These are phyloP conservation scores for Apis dorsata DNA, from an alignment of 1,140 invertebrate genomes.

Conservation along the genomic window DNA sequence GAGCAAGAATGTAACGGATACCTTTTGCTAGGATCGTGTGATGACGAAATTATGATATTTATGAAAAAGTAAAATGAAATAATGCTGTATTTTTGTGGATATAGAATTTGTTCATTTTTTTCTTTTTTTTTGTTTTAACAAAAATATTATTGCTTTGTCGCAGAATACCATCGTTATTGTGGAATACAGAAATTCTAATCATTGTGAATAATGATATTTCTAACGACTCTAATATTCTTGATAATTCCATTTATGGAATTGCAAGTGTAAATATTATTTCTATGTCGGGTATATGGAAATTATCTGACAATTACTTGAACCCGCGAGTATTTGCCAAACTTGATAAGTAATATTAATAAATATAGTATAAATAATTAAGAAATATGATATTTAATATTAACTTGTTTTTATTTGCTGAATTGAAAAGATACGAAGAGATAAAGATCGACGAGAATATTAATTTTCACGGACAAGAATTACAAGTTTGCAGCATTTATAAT, in stretches of 20 bases:
- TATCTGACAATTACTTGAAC: constrained; percentile 68
- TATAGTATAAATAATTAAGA: neutral
- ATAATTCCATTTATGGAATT: constrained; percentile 65
- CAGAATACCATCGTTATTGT: constrained; percentile 65
- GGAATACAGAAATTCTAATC: constrained; percentile 68
- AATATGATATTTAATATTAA: too few species aligned
- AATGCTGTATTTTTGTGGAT: neutral
- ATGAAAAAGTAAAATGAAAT: constrained; percentile 56
- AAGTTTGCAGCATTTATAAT: constrained; percentile 60
- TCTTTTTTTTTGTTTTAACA: neutral
- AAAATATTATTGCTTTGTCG: neutral
- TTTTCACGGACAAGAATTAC: constrained; percentile 65
- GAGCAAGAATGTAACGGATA: constrained; percentile 58
- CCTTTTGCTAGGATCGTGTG: constrained; percentile 58
- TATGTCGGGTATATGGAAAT: constrained; percentile 64
- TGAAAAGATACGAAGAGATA: constrained; percentile 57
- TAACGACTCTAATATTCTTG: constrained; percentile 61
- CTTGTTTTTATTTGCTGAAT: neutral
- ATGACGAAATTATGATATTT: constrained; percentile 29
- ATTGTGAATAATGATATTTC: constrained; percentile 58
- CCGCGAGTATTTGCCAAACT: constrained; percentile 65
- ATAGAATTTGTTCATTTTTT: too few species aligned
- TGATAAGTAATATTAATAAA: constrained; percentile 51
- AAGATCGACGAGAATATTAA: constrained; percentile 41
- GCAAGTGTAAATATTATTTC: constrained; percentile 68